Evolutionary conservation across 2,797 vertebrate genomes (phyloP), one percentile per base, ranked within the genome.

Genomic region (Rhodeus uyekii): DNA sequence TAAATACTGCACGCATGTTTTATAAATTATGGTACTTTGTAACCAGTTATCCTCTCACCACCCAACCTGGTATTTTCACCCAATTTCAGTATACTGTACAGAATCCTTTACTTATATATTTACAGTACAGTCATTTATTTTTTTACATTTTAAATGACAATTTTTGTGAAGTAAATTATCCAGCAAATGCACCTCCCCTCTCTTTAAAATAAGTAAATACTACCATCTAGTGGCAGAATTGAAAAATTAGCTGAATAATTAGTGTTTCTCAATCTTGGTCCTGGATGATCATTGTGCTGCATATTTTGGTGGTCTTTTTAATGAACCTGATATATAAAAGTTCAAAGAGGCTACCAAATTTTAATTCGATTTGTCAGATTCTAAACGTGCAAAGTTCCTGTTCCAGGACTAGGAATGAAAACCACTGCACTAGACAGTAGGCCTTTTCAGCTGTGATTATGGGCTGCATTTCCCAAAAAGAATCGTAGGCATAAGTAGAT

Each of bases 171-270:
- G 27, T 68, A 34, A 46, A n/a, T 24, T 29, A 34, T 65, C 8
- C 18, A 18, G 7, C 3, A 18, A 55, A 14, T 24, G 5, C 34
- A 5, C 7, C 4, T 27, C 19, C 12, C 9, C 22, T 74, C 18
- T 55, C 22, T 65, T 24, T 46, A 44, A 67, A 44, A 19, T 53
- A 36, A 74, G 16, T 22, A 53, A 8, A 80, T 86, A 74, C 84
- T 83, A 68, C 85, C 84, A 88, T 86, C 87, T 89, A 77, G 84
- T 86, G 89, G 86, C 24, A 34, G 27, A 67, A 32, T 24, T 68
- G 19, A 16, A 14, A 73, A 24, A 27, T 53, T 55, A 9, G 27
- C 3, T 29, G 24, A 60, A 48, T 18, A 48, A 48, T 48, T 6
- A 19, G 55, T 6, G 13, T 29, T 29, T 16, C 5, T 60, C 5